Evolutionary conservation across 2,113 vertebrate species (phyloP).

Genomic region (Brachyhypopomus occidentalis): DNA sequence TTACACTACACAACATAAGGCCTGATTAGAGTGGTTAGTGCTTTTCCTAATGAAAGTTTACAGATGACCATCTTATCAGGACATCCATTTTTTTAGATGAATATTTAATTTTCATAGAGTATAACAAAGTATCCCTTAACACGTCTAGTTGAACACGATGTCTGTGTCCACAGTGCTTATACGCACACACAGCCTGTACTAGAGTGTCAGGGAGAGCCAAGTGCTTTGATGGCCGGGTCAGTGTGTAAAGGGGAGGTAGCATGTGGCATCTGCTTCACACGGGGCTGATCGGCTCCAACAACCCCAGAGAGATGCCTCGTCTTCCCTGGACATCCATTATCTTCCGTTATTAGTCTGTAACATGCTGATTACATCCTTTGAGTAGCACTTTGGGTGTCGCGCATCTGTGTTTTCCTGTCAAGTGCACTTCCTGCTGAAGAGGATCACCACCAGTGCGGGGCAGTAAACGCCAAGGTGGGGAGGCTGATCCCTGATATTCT

Average conservation of each 20-base stretch:
- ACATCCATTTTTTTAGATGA: not conserved
- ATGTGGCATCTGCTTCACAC: conserved; percentile 65
- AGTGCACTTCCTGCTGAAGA: not conserved
- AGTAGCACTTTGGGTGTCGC: conserved; percentile 51
- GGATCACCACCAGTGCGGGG: not conserved
- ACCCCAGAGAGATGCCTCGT: conserved; percentile 32
- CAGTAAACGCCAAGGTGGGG: not conserved
- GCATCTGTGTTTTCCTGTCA: conserved; percentile 22
- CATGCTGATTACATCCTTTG: conserved; percentile 56
- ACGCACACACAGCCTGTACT: conserved; percentile 19
- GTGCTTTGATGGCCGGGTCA: not conserved
- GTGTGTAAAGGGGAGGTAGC: conserved; percentile 52
- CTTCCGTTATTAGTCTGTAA: conserved; percentile 68
- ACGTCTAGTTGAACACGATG: not conserved
- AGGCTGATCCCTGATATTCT: not conserved
- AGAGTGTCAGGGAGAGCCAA: not conserved
- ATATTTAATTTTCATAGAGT: conserved; percentile 7
- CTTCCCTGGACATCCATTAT: conserved; percentile 58
- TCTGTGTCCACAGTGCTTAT: not conserved
- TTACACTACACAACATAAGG: not conserved
- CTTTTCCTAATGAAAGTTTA: not conserved
- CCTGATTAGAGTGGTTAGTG: not conserved
- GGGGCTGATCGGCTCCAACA: conserved; percentile 53
- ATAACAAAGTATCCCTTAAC: conserved; percentile 1
- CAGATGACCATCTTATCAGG: not conserved